Conservation (phyloP, 2,888 invertebrate species). For the Pammene fasciana region DNA sequence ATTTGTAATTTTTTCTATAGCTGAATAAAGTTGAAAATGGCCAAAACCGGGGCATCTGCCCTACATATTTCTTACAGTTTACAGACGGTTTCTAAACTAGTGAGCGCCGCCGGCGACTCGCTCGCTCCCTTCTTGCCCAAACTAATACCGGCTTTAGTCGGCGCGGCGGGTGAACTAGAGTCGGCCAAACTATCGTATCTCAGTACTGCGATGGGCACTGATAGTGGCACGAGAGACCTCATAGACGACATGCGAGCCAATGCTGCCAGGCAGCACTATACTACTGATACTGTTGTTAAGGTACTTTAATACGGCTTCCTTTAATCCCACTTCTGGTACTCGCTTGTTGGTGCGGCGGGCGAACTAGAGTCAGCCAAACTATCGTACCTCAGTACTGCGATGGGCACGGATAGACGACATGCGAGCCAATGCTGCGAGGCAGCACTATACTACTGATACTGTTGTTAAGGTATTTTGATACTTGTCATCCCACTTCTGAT, state of each 20-base stretch:
- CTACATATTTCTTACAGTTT: constrained; percentile 85
- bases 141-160: constrained; percentile 92
- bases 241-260: constrained; percentile 92
- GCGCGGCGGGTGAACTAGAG: constrained; percentile 94
- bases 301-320: constrained; percentile 52
- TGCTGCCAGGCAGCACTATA: constrained; percentile 92
- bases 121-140: constrained; percentile 91
- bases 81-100: constrained; percentile 93
- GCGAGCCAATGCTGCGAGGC: constrained; percentile 90
- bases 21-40: too few species aligned
- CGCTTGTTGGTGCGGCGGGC: constrained; percentile 92
- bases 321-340: not conserved
- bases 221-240: constrained; percentile 88
- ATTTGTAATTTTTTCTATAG: too few species aligned
- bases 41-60: too few species aligned
- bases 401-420: constrained; percentile 91
- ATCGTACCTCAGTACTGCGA: constrained; percentile 90
- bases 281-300: constrained; percentile 93
- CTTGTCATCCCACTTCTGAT: constrained; percentile 77
- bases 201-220: constrained; percentile 88
- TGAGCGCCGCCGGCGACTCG: constrained; percentile 89
- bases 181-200: constrained; percentile 90
- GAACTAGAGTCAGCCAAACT: constrained; percentile 92
- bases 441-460: constrained; percentile 92
- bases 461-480: constrained; percentile 1